Evolutionary conservation across 2,113 vertebrate species (phyloP), one percentile per base, ranked within the genome.

Genomic region (Ahaetulla prasina): DNA sequence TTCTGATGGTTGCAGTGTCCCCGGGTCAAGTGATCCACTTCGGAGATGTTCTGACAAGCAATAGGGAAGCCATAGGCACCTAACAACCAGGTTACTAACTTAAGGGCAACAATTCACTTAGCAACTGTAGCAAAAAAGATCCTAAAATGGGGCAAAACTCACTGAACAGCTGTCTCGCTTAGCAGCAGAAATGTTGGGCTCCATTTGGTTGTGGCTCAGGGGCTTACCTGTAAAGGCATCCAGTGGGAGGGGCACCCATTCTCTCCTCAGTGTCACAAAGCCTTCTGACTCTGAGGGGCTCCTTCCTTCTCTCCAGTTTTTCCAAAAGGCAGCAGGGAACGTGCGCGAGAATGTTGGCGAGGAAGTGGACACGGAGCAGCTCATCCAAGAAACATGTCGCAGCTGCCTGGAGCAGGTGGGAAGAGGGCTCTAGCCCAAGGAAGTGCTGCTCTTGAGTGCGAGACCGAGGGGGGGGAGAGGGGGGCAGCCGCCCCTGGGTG

Each of bases 271-370:
- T n/a, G n/a, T n/a, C n/a, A n/a, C n/a, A n/a, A n/a, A n/a, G 30
- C 30, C 30, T 14, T 16, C 63, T 5, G n/a, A 18, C n/a, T 8
- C 63, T 80, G 68, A 80, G 68, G 2, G 74, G 74, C 35, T 8
- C 89, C 25, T 88, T 86, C 43, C 87, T 54, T 50, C 50, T 50
- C 55, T 25, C 80, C 96, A 99, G 99, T 99, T 99, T 93, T 99
- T 99, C 94, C 98, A 99, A 95, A 99, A 99, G 90, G 99, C 98
- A 1, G 99, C 99, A 0, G 93, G 97, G 88, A 99, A 99, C 0
- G 99, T 99, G 88, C 98, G 98, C 0, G 99, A 99, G 94, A 99
- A 99, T 0, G 96, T 99, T 0, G 99, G 99, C 0, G 98, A 99
- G 1, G 99, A 99, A 0, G 97, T 99, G 52, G 98, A 99, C 43